Evolutionary conservation across 2,113 vertebrate species (phyloP), one percentile per base, ranked within the genome.

Genomic region (Fregetta grallaria): DNA sequence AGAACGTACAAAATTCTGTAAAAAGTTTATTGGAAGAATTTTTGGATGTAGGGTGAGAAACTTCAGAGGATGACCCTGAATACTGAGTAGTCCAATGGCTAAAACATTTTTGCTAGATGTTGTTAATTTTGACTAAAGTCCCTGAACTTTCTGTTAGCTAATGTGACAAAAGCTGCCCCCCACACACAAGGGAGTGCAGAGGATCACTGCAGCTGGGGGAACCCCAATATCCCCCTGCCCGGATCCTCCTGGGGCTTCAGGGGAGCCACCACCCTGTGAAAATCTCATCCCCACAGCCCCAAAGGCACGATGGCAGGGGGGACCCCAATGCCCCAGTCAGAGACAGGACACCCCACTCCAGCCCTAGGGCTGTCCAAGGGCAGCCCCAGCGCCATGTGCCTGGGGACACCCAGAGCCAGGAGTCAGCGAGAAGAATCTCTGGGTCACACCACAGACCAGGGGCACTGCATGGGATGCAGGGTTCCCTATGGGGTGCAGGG

Each of bases 241-340:
- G 36, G 8, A 15, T 82, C 15, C 11, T 34, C 5, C 23, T 44
- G 44, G 44, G 36, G 19, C 19, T 77, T 81, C n/a, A 40, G 14
- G 29, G 32, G 14, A 81, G 3, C 11, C 27, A 47, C 9, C 45
- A 45, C 1, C 1, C 22, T 10, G 2, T 26, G 44, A 42, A 82
- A 55, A 30, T 19, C 13, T 79, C 36, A 71, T 19, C 8, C 38
- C 7, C 22, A 34, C 20, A 49, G 13, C 15, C 32, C 6, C 16
- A 63, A 29, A 45, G 16, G 10, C 52, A 45, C 0, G 0, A 56
- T 23, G 15, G 18, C 7, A 10, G 16, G 19, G 32, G 20, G 2
- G 4, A 45, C 15, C 3, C 3, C 10, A 47, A 6, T 5, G 19
- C 12, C 6, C 9, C 32, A 40, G 38, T 4, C 47, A 59, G 42